Conservation (phyloP, 1,140 invertebrate species). For the Oncopeltus fasciatus region DNA sequence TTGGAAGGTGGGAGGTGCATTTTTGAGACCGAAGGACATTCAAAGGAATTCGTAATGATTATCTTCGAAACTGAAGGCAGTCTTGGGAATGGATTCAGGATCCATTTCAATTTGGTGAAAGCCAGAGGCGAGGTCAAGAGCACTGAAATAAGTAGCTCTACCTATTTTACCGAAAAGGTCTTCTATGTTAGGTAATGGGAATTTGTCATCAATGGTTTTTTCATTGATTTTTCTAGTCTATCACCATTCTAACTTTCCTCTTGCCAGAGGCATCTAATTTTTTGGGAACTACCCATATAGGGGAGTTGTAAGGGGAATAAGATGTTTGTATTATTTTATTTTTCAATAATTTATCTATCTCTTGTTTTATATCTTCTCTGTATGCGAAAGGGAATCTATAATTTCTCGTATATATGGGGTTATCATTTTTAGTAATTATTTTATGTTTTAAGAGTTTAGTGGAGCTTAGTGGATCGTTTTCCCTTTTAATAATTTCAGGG, state of each 20-base stretch:
- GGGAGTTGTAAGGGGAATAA: constrained; percentile 17
- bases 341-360: constrained; percentile 25
- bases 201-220: constrained; percentile 2
- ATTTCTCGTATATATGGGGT: constrained; percentile 24
- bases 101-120: constrained; percentile 29
- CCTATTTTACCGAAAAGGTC: constrained; percentile 9
- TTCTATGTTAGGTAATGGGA: background rate
- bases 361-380: constrained; percentile 27
- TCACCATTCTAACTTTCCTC: constrained; percentile 20
- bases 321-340: constrained; percentile 16
- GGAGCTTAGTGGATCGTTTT: background rate
- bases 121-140: constrained; percentile 19
- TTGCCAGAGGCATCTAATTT: constrained; percentile 20
- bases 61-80: constrained; percentile 19
- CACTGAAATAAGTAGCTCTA: constrained; percentile 19
- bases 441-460: constrained; percentile 24
- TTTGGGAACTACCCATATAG: constrained; percentile 21
- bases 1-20: constrained; percentile 17
- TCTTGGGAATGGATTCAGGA: constrained; percentile 17
- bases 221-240: constrained; percentile 19
- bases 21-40: constrained; percentile 21
- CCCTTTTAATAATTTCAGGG: background rate
- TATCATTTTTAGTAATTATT: constrained; percentile 22
- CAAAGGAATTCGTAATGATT: constrained; percentile 18
- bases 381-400: constrained; percentile 29